Base-by-base conservation (phyloP, 2,113 vertebrate genomes). In the Monopterus albus region DNA sequence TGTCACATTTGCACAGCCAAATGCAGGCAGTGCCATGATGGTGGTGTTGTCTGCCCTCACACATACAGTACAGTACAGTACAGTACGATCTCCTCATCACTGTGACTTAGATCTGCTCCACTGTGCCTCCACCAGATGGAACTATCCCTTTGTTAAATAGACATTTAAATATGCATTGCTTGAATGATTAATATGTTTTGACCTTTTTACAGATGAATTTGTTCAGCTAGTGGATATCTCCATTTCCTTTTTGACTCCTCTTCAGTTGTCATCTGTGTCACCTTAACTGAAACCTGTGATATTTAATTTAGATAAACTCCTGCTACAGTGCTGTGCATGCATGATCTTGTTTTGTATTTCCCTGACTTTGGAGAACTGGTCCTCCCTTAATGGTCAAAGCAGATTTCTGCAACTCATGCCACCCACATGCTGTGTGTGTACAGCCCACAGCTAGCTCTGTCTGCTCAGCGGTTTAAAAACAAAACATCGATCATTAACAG, bases 401-500 rank as follows among this genome's bases (percentile, higher is more conserved):
- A 61, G 75, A 81, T 20, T 74, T 57, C 45, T 77, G 72, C 78
- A 75, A 39, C 79, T 88, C 79, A 62, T 52, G 21, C 73, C 82
- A 79, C 85, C 82, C 68, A 82, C 87, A 78, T 31, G 5, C 56
- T 70, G 53, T 21, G 43, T 65, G 73, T 85, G 79, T 75, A 59
- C 71, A 80, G 72, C 43, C 58, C 35, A 84, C 82, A 81, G 82
- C 72, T 81, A 67, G 75, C 73, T 38, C 62, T 61, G 58, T 78
- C 43, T 72, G 70, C 77, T 78, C 79, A 65, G 75, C 71, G 73
- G 78, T 77, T 78, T 49, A 43, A 86, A 82, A 89, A 85, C 78
- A 82, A 87, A 86, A 80, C 73, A 65, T 73, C 8, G 5, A 58
- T 72, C 60, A 64, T 73, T 71, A 51, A 69, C 66, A 43, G 29